These are phyloP conservation scores for Pycnonotus jocosus DNA, from an alignment of 2,113 vertebrate species.

Conservation along the genomic window DNA sequence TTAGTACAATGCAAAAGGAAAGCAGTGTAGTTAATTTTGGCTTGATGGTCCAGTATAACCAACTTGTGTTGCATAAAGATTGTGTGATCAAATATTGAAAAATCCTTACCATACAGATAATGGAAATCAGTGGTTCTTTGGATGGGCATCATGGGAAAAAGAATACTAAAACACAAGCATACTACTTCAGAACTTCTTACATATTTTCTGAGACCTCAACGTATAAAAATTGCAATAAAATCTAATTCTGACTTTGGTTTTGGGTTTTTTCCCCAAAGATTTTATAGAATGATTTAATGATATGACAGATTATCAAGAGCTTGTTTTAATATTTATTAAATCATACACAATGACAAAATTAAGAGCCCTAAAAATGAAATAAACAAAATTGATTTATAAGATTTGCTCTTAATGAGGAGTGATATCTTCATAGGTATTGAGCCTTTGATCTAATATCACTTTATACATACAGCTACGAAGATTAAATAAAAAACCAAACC, in stretches of 20 bases:
- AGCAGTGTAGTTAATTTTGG: not conserved
- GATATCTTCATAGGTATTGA: not conserved
- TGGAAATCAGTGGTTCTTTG: not conserved
- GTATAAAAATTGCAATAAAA: not conserved
- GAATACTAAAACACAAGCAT: not conserved
- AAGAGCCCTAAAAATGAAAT: not conserved
- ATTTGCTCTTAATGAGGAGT: not conserved
- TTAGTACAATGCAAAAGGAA: not conserved
- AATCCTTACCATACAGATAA: not conserved
- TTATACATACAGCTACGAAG: not conserved
- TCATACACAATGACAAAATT: not conserved
- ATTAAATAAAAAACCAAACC: not conserved
- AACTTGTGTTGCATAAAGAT: not conserved
- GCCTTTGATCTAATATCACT: slow-evolving; percentile 5
- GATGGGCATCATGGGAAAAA: not conserved
- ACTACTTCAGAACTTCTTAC: not conserved
- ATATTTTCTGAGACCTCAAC: not conserved
- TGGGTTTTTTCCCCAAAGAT: not conserved
- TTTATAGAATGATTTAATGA: not conserved
- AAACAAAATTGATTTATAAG: not conserved
- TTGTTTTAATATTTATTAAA: slow-evolving; percentile 33
- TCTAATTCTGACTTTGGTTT: not conserved
- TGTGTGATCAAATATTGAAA: not conserved
- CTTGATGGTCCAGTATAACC: not conserved
- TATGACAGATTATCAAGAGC: not conserved